Evolutionary conservation across 2,888 invertebrate genomes (phyloP).

Genomic region (Abrostola tripartita): DNA sequence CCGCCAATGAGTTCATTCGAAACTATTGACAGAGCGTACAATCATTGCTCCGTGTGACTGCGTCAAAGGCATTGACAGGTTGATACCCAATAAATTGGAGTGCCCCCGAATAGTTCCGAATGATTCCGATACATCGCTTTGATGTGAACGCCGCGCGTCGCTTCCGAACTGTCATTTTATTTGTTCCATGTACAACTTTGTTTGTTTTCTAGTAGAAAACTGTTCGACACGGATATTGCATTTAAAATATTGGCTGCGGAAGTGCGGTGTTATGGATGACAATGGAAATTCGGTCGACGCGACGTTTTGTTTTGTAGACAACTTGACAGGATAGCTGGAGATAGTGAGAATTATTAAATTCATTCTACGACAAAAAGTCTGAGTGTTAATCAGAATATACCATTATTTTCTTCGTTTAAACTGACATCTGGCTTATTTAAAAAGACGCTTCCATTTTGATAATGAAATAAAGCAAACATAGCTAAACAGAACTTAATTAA

Average conservation of each 20-base stretch:
- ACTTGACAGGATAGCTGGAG: no score
- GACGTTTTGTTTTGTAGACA: background rate
- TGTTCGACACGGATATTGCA: conserved; percentile 32
- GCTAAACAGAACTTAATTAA: no score
- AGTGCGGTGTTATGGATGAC: conserved; percentile 1
- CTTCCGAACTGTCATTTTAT: conserved; percentile 50
- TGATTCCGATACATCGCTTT: conserved; percentile 48
- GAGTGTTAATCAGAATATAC: no score
- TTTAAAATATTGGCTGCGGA: conserved; percentile 39
- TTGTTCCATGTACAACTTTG: conserved; percentile 38
- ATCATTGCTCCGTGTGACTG: conserved; percentile 53
- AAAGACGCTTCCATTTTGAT: no score
- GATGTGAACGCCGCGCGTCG: conserved; percentile 36
- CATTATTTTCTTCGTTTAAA: no score
- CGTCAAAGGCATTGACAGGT: conserved; percentile 66
- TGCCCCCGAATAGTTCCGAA: conserved; percentile 43
- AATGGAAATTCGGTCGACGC: conserved; percentile 8
- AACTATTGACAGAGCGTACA: conserved; percentile 58
- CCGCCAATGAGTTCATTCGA: conserved; percentile 40
- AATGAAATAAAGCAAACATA: no score
- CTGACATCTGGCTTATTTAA: no score
- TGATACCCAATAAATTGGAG: conserved; percentile 70
- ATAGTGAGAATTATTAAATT: no score
- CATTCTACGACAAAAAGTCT: no score
- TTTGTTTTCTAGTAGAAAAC: conserved; percentile 39